phyloP scores from a whole-genome alignment of 2,113 vertebrate species.

The Oreochromis tanganicae region DNA sequence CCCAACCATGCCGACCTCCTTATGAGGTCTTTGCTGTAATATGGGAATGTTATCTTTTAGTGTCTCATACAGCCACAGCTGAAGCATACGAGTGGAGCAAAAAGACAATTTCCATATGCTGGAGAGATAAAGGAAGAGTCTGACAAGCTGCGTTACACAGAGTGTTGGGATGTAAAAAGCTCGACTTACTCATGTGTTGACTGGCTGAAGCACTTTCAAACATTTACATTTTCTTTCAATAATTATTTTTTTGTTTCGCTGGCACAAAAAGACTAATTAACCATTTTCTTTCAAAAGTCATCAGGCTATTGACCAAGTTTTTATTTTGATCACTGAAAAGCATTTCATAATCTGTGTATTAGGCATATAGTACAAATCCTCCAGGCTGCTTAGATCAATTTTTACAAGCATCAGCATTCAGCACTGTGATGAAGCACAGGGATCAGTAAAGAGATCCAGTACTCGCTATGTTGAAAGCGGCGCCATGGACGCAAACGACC shows the following conservation, averaged over 20 bases:
- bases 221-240: background rate
- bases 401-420: background rate
- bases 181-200: background rate
- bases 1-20: fast-evolving
- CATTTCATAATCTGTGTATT: constrained; percentile 25
- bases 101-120: background rate
- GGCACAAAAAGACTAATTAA: background rate
- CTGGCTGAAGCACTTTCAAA: background rate
- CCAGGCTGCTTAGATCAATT: background rate
- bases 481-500: background rate
- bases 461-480: constrained; percentile 27
- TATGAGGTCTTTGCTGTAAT: background rate
- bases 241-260: background rate
- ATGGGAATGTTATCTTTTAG: background rate
- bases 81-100: background rate
- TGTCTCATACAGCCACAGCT: background rate
- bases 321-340: background rate
- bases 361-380: constrained; percentile 4
- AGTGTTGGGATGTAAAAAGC: background rate
- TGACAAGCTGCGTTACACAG: background rate
- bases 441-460: background rate
- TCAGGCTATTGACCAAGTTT: background rate
- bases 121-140: background rate
- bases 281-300: background rate
- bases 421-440: constrained; percentile 32